phyloP scores from a whole-genome alignment of 2,797 vertebrate species.

The Pipistrellus pygmaeus region DNA sequence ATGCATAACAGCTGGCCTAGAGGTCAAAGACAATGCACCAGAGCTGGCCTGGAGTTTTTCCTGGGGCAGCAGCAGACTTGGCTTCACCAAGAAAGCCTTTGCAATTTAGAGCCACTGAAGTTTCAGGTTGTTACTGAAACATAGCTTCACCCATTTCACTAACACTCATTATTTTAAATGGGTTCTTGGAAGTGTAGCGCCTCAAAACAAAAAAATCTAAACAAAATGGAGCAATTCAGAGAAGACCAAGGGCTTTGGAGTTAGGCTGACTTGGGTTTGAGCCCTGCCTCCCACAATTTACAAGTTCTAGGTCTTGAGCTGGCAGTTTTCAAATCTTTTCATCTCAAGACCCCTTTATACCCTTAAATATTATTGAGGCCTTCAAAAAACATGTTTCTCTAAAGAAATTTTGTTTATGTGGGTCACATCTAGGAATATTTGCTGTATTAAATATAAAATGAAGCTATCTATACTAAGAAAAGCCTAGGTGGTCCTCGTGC shows the following conservation, averaged over 20 bases:
- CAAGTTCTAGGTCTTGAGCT: background rate
- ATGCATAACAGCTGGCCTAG: background rate
- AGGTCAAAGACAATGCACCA: background rate
- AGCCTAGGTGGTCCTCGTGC: too few species aligned
- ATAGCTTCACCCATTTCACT: background rate
- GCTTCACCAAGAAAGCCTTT: background rate
- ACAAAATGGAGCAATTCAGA: background rate
- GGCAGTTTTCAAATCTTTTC: background rate
- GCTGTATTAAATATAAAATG: background rate
- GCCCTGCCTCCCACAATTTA: background rate
- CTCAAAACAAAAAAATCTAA: background rate
- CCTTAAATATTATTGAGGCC: background rate
- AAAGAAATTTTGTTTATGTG: background rate
- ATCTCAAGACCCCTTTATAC: background rate
- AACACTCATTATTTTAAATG: constrained; percentile 48
- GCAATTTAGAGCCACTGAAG: background rate
- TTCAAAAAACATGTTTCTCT: background rate
- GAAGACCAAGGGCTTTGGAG: background rate
- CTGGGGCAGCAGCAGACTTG: background rate
- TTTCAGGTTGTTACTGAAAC: background rate
- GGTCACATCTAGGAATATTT: background rate
- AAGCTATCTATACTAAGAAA: too few species aligned
- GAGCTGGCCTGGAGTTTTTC: background rate
- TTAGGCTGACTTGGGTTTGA: background rate
- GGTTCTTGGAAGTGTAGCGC: background rate